These are phyloP conservation scores for Mormoops blainvillei DNA, from an alignment of 2,113 vertebrate genomes.

Conservation along the genomic window DNA sequence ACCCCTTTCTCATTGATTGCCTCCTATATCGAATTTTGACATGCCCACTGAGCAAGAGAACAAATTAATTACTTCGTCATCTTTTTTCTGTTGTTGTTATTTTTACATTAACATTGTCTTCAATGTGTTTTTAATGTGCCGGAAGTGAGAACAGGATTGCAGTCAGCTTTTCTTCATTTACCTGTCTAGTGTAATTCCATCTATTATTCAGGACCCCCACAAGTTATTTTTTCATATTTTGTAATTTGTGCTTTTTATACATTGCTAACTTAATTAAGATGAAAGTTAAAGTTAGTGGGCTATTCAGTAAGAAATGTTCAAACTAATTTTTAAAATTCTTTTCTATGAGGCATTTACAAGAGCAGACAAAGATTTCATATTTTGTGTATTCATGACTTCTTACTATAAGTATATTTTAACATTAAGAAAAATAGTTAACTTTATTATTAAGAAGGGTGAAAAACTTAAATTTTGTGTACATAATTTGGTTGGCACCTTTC, in stretches of 20 bases:
- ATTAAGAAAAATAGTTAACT: not conserved
- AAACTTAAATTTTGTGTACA: not conserved
- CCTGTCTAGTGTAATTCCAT: not conserved
- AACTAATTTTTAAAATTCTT: not conserved
- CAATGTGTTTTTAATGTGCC: not conserved
- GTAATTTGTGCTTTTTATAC: not conserved
- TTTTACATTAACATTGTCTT: not conserved
- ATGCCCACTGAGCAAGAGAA: not conserved
- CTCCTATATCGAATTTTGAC: constrained; percentile 20
- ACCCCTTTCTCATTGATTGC: not conserved
- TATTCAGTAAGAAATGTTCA: not conserved
- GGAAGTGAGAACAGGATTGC: not conserved
- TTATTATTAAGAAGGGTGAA: not conserved
- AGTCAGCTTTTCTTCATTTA: not conserved
- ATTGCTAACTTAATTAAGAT: not conserved
- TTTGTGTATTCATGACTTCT: not conserved
- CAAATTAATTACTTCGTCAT: not conserved
- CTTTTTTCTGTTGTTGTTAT: not conserved
- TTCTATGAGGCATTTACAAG: not conserved
- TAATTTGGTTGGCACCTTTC: not conserved
- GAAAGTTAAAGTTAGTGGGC: not conserved
- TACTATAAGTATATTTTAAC: not conserved
- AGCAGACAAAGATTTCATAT: not conserved
- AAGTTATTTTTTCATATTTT: not conserved
- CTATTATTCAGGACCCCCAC: not conserved